Evolutionary conservation across 2,797 vertebrate species (phyloP), one percentile per base, ranked within the genome.

Genomic region (Bucorvus abyssinicus): DNA sequence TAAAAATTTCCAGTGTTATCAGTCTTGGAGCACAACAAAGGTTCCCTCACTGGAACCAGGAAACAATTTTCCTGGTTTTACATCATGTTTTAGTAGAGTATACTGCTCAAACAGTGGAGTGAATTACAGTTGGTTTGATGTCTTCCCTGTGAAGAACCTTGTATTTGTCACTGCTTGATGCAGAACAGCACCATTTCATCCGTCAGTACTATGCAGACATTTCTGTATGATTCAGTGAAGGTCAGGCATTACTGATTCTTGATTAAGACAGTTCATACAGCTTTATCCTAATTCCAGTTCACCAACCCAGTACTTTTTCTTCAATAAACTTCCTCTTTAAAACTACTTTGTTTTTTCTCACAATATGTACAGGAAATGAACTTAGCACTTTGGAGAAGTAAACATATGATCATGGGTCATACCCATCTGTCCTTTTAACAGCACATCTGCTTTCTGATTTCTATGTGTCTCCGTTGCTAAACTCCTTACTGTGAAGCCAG

Each of bases 151-250:
- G 79, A 93, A 78, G 68, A 75, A 52, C 13, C 9, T 78, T 75
- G 42, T 45, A 56, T 64, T 84, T 32, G 50, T 63, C 85, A n/a
- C 12, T 67, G 57, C 63, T 84, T 69, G 65, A 64, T 77, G 63
- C 60, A 87, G 40, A 89, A 67, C 49, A 85, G 47, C 52, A 49
- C 65, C 10, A 57, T 63, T 85, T 68, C 30, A 45, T 71, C 2
- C 0, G 23, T 42, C 0, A 0, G n/a, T 42, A 44, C 34, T 47
- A 29, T 15, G 68, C 20, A 50, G 42, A 82, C 60, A 77, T 67
- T 74, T 83, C 60, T 67, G 18, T 63, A 19, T 61, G 34, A 8
- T 84, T 81, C 47, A 78, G 30, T 30, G 47, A 53, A 91, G 65
- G 49, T 75, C 70, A 30, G 50, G 40, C 11, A 5, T 69, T 56